phyloP scores from a whole-genome alignment of 2,888 invertebrate species.

The Periphyllus acericola region DNA sequence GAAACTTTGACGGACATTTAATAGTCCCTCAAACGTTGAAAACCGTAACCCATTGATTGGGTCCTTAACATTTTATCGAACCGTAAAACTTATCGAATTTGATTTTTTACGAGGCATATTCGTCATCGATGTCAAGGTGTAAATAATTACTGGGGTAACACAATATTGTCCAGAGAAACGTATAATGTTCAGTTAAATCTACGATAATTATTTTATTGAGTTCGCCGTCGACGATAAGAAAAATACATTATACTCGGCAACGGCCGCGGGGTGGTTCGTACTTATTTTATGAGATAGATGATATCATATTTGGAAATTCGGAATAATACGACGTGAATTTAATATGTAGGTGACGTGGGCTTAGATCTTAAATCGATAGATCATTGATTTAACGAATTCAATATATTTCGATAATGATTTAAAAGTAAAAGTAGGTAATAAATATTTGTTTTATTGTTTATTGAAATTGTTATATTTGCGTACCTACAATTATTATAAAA shows the following conservation, averaged over 20 bases:
- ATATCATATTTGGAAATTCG: slow-evolving; percentile 9
- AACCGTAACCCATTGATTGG: neutral
- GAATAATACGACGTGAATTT: neutral
- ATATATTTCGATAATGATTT: neutral
- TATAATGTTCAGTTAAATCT: neutral
- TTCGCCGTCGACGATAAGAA: slow-evolving; percentile 15
- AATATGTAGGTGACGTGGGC: neutral
- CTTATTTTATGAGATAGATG: neutral
- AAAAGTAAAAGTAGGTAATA: slow-evolving; percentile 4
- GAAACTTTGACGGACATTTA: neutral
- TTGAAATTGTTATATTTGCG: neutral
- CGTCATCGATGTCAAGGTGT: slow-evolving; percentile 47
- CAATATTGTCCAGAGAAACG: neutral
- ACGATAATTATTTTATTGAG: slow-evolving; percentile 9
- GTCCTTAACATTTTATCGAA: neutral
- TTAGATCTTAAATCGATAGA: neutral
- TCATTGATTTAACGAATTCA: neutral
- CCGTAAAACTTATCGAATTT: neutral
- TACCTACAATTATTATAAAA: neutral
- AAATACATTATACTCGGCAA: neutral
- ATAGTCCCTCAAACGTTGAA: neutral
- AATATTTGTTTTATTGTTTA: neutral
- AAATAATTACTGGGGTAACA: slow-evolving; percentile 16
- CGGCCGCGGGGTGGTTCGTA: too few relatives aligned
- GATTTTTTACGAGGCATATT: neutral